Evolutionary conservation across 1,140 invertebrate genomes (phyloP).

Genomic region (Drosophila orosa): DNA sequence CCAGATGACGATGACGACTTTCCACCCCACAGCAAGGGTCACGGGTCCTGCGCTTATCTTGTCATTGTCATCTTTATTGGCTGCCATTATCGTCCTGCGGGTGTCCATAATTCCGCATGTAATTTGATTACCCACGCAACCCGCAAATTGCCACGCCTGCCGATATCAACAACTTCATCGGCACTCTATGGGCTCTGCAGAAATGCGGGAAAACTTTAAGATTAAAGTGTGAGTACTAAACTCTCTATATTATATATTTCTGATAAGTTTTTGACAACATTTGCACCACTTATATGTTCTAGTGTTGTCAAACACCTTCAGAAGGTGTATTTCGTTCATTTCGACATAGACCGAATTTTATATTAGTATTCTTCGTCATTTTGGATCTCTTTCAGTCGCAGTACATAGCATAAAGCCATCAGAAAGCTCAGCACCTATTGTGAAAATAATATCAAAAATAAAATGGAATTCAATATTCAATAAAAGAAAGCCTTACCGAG

Average conservation of each 20-base stretch:
- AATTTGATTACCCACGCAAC: constrained; percentile 72
- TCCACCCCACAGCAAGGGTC: constrained; percentile 24
- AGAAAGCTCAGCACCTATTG: neutral
- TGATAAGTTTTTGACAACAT: neutral
- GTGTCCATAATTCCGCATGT: constrained; percentile 70
- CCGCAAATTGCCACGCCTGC: constrained; percentile 37
- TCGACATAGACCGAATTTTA: too few relatives aligned
- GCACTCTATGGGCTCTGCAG: constrained; percentile 11
- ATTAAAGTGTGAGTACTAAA: neutral
- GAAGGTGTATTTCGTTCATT: too few relatives aligned
- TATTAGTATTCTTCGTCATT: too few relatives aligned
- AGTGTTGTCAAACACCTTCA: too few relatives aligned
- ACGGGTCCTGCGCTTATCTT: constrained; percentile 66
- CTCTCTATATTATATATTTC: neutral
- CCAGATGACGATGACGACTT: constrained; percentile 46
- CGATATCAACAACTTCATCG: constrained; percentile 57
- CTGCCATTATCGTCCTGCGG: constrained; percentile 71
- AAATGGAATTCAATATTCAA: neutral
- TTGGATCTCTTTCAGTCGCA: neutral
- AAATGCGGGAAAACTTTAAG: constrained; percentile 9
- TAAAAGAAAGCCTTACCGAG: neutral
- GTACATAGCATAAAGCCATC: neutral
- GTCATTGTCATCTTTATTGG: constrained; percentile 78
- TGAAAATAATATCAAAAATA: too few relatives aligned
- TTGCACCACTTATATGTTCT: too few relatives aligned